phyloP scores from a whole-genome alignment of 2,797 vertebrate species.

The Pampus argenteus region DNA sequence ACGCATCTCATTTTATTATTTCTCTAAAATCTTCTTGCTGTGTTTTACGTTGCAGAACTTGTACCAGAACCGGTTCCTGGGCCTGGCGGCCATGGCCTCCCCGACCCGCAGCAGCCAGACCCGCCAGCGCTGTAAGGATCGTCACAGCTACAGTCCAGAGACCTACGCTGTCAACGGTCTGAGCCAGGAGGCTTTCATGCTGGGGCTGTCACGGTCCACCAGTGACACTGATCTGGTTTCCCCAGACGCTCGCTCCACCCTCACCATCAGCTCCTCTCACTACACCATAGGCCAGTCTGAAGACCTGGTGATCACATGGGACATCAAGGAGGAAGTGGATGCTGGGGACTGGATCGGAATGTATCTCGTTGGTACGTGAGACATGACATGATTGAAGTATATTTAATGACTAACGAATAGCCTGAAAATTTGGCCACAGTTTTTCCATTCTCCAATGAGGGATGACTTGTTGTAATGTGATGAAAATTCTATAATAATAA shows the following conservation, averaged over 20 bases:
- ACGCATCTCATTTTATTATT: no score
- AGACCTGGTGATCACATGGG: constrained; percentile 95
- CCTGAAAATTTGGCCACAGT: not conserved
- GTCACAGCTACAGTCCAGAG: constrained; percentile 92
- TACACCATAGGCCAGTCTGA: constrained; percentile 93
- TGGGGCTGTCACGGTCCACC: constrained; percentile 91
- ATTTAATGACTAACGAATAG: not conserved
- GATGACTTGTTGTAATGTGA: not conserved
- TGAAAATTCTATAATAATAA: no score
- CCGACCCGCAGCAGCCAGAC: constrained; percentile 91
- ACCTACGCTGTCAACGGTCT: constrained; percentile 88
- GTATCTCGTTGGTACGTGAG: constrained; percentile 93
- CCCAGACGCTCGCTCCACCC: constrained; percentile 92
- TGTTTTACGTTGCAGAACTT: constrained; percentile 87
- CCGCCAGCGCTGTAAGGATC: constrained; percentile 92
- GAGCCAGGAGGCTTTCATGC: constrained; percentile 81
- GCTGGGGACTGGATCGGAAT: constrained; percentile 99
- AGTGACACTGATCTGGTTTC: constrained; percentile 96
- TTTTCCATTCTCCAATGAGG: not conserved
- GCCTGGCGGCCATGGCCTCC: constrained; percentile 97
- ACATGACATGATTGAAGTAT: not conserved
- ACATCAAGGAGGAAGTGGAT: constrained; percentile 98
- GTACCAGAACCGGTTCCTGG: constrained; percentile 97
- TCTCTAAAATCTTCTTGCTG: not conserved
- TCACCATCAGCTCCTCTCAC: constrained; percentile 92